Conservation (phyloP, 2,888 invertebrate species). For the Eremobia ochroleuca region DNA sequence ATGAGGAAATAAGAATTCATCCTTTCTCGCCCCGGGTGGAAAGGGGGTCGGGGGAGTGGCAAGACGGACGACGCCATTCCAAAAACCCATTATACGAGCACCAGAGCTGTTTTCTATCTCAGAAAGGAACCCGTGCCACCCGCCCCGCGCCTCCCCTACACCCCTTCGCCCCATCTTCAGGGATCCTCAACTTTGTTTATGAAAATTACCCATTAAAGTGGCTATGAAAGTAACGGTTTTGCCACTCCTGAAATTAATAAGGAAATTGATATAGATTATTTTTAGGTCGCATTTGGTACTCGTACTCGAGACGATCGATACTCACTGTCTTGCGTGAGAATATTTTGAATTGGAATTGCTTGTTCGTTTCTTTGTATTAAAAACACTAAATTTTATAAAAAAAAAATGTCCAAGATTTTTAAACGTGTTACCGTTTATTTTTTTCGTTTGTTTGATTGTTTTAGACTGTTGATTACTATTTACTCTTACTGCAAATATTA, state of each 20-base stretch:
- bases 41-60: conserved; percentile 75
- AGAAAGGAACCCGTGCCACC: conserved; percentile 85
- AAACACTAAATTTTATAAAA: neutral
- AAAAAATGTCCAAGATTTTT: neutral
- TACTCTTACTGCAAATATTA: too few species aligned
- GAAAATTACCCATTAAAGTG: conserved; percentile 91
- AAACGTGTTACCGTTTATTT: neutral
- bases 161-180: conserved; percentile 79
- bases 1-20: conserved; percentile 92
- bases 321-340: conserved; percentile 60
- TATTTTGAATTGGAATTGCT: conserved; percentile 55
- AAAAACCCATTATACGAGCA: conserved; percentile 93
- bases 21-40: conserved; percentile 87
- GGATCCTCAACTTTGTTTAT: conserved; percentile 90
- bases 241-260: conserved; percentile 90
- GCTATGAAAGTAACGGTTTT: conserved; percentile 90
- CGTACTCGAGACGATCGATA: conserved; percentile 63
- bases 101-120: conserved; percentile 92
- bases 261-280: conserved; percentile 90
- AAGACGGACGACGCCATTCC: conserved; percentile 94
- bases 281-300: conserved; percentile 77
- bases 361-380: conserved; percentile 27
- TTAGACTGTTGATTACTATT: neutral
- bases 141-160: conserved; percentile 71
- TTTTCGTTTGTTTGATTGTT: neutral